Base-by-base conservation (phyloP, 2,888 invertebrate species). In the Chrysolina haemoptera region DNA sequence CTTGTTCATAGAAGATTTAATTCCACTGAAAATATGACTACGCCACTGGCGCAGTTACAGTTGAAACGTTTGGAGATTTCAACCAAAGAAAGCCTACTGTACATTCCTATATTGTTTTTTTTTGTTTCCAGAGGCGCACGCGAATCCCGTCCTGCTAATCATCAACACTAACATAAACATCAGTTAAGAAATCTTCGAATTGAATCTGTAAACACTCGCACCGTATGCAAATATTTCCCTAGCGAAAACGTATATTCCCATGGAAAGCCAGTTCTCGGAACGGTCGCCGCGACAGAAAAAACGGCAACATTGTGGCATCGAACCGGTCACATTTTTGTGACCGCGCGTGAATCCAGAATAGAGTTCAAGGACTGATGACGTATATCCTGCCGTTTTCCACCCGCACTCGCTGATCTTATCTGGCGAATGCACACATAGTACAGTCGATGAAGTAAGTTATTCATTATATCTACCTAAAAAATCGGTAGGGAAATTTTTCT, bases 361-460 rank as follows among this genome's bases (percentile, higher is more conserved):
- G 84, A 84, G 85, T 85, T 85, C 85, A 85, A 85, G 85, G 85
- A 81, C 85, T 84, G 77, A 79, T 85, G 85, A 85, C 85, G 85
- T 84, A 81, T 81, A 77, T 77, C 77, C 78, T 77, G 74, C 80
- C 74, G 80, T 79, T 77, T 79, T 80, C 78, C 82, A 79, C 79
- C 81, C 76, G 79, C 80, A 78, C 78, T 71, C 64, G 18, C 73
- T 53, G 71, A 66, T 66, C 66, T 50, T 66, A 66, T 66, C 66
- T 16, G 10, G 10, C 16, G 11, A 63, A 40, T 62, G 62, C 62
- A 62, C 16, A 16, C 16, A 3, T 20, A n/a, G n/a, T n/a, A n/a
- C n/a, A n/a, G n/a, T n/a, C n/a, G n/a, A n/a, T n/a, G n/a, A n/a
- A n/a, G n/a, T n/a, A n/a, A n/a, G n/a, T n/a, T n/a, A n/a, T n/a